Percentiles rank a stretch among this genome's conserved stretches.
These are phyloP conservation scores for Drosophila anomalata DNA, from an alignment of 2,888 invertebrate genomes.

Conservation along the genomic window DNA sequence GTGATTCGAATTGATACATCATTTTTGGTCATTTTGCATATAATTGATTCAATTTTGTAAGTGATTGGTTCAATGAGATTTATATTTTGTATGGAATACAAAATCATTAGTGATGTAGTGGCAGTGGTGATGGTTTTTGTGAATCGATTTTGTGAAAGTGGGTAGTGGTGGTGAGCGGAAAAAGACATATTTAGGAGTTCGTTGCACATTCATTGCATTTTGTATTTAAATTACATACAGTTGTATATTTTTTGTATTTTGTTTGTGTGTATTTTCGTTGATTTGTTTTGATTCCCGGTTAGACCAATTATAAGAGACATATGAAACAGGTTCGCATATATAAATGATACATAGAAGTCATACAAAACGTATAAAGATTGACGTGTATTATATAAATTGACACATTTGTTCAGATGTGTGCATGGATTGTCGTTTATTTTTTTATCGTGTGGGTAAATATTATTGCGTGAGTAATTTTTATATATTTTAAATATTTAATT, in stretches of 20 bases:
- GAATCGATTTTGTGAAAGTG: conserved; percentile 21
- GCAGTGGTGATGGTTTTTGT: conserved; percentile 21
- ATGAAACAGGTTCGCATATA: conserved; percentile 13
- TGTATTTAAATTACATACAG: conserved; percentile 45
- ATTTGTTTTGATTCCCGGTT: conserved; percentile 23
- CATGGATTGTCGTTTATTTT: conserved; percentile 37
- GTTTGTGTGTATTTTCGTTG: conserved; percentile 31
- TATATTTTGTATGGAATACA: conserved; percentile 35
- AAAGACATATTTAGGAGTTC: conserved; percentile 44
- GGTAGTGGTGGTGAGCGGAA: conserved; percentile 32
- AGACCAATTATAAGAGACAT: conserved; percentile 38
- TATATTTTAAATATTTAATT: conserved; percentile 45
- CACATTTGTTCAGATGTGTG: conserved; percentile 54
- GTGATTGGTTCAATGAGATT: conserved; percentile 24
- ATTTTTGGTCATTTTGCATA: conserved; percentile 34
- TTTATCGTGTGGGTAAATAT: conserved; percentile 36
- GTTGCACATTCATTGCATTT: conserved; percentile 69
- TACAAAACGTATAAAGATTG: conserved; percentile 47
- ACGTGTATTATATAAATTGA: conserved; percentile 51
- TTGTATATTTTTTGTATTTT: conserved; percentile 16
- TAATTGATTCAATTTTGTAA: conserved; percentile 28
- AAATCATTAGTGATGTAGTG: conserved; percentile 36
- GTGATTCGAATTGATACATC: conserved; percentile 31
- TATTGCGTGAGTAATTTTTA: conserved; percentile 61
- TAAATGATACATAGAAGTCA: conserved; percentile 25